Percentiles rank a stretch among this genome's conserved stretches.
These are phyloP conservation scores for Pitta sordida DNA, from an alignment of 2,113 vertebrate species.

Conservation along the genomic window DNA sequence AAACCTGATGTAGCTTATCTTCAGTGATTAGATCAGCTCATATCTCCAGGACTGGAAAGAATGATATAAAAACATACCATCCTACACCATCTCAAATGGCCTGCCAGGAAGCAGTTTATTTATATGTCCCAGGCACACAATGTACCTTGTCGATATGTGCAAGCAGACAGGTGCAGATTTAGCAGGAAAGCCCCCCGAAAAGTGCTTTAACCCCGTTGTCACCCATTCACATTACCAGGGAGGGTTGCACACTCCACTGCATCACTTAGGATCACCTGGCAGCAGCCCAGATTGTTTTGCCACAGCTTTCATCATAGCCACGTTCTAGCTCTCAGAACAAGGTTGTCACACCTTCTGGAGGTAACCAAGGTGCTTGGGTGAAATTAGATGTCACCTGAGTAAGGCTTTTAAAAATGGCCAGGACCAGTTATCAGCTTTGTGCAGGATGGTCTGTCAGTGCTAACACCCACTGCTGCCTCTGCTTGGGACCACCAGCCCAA, in stretches of 20 bases:
- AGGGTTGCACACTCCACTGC: neutral
- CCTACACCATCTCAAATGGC: neutral
- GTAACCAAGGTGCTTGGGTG: neutral
- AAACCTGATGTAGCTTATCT: conserved; percentile 24
- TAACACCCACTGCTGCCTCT: neutral
- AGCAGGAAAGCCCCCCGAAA: neutral
- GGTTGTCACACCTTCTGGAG: neutral
- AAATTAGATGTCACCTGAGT: neutral
- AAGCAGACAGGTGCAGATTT: neutral
- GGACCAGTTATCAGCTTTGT: neutral
- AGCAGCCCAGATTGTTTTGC: neutral
- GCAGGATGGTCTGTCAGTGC: no score
- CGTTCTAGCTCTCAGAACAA: fast-evolving
- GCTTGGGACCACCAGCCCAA: neutral
- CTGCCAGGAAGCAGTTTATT: conserved; percentile 28
- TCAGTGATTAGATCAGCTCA: neutral
- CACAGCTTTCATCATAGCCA: neutral
- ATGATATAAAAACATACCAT: conserved; percentile 40
- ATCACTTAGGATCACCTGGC: neutral
- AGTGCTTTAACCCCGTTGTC: neutral
- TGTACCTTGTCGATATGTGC: neutral
- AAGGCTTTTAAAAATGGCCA: neutral
- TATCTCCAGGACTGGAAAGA: conserved; percentile 34
- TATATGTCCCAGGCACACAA: neutral
- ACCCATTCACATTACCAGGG: neutral